phyloP scores from a whole-genome alignment of 2,888 invertebrate genomes.

The Drosophila emarginata region DNA sequence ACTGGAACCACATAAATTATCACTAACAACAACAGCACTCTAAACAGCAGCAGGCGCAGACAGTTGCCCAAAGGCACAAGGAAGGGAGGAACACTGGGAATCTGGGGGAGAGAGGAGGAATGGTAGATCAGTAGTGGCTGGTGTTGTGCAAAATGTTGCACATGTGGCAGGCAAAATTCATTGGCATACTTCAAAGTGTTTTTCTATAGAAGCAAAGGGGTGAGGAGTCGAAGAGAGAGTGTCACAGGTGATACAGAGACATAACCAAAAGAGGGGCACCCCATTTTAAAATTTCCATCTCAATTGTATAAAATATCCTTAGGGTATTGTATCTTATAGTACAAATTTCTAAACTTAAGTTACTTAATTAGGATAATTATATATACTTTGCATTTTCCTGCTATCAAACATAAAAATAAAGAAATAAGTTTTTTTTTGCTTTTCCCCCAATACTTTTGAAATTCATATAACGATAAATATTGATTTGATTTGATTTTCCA shows the following conservation, averaged over 20 bases:
- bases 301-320: too few relatives aligned
- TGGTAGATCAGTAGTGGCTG: constrained; percentile 16
- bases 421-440: too few relatives aligned
- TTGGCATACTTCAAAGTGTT: constrained; percentile 74
- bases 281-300: too few relatives aligned
- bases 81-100: constrained; percentile 19
- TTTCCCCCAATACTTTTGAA: too few relatives aligned
- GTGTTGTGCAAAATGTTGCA: constrained; percentile 64
- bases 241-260: neutral
- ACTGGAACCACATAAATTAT: constrained; percentile 72
- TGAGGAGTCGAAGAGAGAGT: neutral
- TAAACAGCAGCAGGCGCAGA: constrained; percentile 70
- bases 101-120: constrained; percentile 6
- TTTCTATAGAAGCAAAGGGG: neutral
- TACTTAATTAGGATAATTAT: too few relatives aligned
- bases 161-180: constrained; percentile 69
- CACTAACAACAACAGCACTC: constrained; percentile 52
- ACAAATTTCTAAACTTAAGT: too few relatives aligned
- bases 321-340: too few relatives aligned
- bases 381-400: too few relatives aligned
- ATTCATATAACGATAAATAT: too few relatives aligned
- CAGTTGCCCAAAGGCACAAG: constrained; percentile 27
- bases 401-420: too few relatives aligned
- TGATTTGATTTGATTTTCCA: too few relatives aligned
- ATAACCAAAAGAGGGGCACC: neutral